Evolutionary conservation across 2,888 invertebrate species (phyloP), one percentile per base, ranked within the genome.

Genomic region (Drosophila monieri): DNA sequence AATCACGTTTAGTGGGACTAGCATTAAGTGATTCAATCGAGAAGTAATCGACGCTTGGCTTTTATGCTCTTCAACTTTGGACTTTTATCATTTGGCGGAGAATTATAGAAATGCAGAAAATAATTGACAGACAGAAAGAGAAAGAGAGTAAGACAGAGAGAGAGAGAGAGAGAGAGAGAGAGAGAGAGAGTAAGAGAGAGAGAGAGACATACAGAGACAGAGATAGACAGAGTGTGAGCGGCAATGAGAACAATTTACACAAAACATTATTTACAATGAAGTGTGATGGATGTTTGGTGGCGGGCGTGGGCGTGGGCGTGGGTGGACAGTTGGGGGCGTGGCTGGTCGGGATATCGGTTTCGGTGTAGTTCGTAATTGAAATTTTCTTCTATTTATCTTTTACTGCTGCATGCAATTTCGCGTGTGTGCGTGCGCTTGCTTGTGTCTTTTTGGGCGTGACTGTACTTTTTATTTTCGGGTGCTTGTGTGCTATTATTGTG

Each of bases 41-140:
- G 69, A 79, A 76, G 68, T 64, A 86, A 88, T 85, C 85, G 85
- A 85, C 85, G 87, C 80, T 88, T 88, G 85, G 88, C 71, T 76
- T 73, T 76, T 72, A 75, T 76, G 79, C 85, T 84, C 55, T 75
- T 88, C 83, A 85, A 62, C 47, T 48, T 47, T 43, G 55, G 44
- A 46, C 14, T 47, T 27, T 51, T 61, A 25, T 43, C 52, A 58
- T 59, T 52, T 23, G 18, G 14, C 30, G 51, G 27, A 47, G 55
- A 35, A 37, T 46, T 18, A 30, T 35, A 59, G 44, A 52, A 39
- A 49, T 12, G 53, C 21, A 55, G 35, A 35, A 21, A 54, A 43
- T 10, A 30, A 30, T 55, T 46, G 35, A 47, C 52, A 53, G 52
- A 70, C 32, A 49, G 46, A 35, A 35, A 35, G 48, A 57, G 52